Evolutionary conservation across 1,140 invertebrate species (phyloP), one percentile per base, ranked within the genome.

Genomic region (Trialeurodes vaporariorum): DNA sequence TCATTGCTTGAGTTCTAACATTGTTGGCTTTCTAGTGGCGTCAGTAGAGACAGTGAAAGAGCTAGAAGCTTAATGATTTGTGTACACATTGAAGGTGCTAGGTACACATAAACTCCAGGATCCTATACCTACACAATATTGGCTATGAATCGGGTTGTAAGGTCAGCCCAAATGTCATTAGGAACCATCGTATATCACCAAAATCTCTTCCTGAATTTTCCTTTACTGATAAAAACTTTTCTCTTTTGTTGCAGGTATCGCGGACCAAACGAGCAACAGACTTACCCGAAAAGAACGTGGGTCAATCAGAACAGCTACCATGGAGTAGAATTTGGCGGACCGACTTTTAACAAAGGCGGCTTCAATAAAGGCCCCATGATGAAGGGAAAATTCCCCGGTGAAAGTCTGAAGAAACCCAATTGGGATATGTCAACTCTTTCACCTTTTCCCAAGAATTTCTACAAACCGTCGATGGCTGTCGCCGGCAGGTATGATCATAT

Each of bases 381-480:
- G 34, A 49, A 49, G 34, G 34, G 34, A 5, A 9, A 5, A 49
- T 49, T 49, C 17, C 34, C 34, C 5, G 34, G 34, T 21, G 27
- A 65, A 59, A 65, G 27, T 64, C 78, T 96, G 61, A 83, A 88
- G 11, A 93, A 92, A 76, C 92, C 93, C 12, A 84, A 84, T 67
- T 98, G 94, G 94, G 90, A 94, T 71, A 73, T 89, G 67, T 77
- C 78, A 22, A 72, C 80, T 68, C 78, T 98, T 24, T 84, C 86
- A 69, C 86, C 88, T 22, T 96, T 98, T 76, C 83, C 88, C 68
- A 98, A 98, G 80, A 89, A 96, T 78, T 93, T 98, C 74, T 98
- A 97, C 76, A 82, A 86, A 68, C 91, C 93, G 62, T 89, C 93
- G 77, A 81, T 84, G 5, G 87, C 88, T 79, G 87, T 92, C 13